These are phyloP conservation scores for Aegithalos caudatus DNA, from an alignment of 2,113 vertebrate species.

Conservation along the genomic window DNA sequence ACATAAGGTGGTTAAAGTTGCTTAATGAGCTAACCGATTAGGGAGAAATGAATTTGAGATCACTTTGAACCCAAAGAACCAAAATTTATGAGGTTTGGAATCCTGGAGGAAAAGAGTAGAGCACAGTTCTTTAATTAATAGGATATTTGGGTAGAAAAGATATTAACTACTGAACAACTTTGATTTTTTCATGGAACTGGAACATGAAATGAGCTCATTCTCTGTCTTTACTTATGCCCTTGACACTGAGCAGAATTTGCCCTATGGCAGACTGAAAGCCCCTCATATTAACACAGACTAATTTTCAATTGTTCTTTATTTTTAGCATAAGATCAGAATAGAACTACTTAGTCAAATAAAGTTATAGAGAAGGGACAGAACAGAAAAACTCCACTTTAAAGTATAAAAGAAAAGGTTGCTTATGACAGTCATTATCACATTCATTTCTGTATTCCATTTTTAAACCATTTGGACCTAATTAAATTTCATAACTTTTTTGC, in stretches of 20 bases:
- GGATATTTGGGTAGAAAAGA: neutral
- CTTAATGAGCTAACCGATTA: conserved; percentile 54
- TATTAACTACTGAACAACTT: neutral
- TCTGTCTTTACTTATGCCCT: neutral
- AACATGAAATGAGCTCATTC: neutral
- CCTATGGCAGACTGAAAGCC: neutral
- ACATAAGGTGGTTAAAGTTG: conserved; percentile 47
- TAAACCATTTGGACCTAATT: neutral
- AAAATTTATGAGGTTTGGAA: conserved; percentile 28
- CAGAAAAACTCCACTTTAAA: neutral
- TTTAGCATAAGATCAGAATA: neutral
- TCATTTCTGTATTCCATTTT: neutral
- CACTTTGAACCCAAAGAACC: conserved; percentile 57
- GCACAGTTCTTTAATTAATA: conserved; percentile 23
- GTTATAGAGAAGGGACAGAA: neutral
- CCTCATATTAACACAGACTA: neutral
- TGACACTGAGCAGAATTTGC: neutral
- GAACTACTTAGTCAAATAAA: neutral
- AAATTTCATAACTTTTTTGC: neutral
- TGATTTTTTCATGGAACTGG: neutral
- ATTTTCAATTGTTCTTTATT: neutral
- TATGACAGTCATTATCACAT: neutral
- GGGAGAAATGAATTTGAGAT: conserved; percentile 34
- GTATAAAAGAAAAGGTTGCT: neutral
- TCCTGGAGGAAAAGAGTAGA: conserved; percentile 41